These are phyloP conservation scores for Philereme vetulata DNA, from an alignment of 2,888 invertebrate species.

Conservation along the genomic window DNA sequence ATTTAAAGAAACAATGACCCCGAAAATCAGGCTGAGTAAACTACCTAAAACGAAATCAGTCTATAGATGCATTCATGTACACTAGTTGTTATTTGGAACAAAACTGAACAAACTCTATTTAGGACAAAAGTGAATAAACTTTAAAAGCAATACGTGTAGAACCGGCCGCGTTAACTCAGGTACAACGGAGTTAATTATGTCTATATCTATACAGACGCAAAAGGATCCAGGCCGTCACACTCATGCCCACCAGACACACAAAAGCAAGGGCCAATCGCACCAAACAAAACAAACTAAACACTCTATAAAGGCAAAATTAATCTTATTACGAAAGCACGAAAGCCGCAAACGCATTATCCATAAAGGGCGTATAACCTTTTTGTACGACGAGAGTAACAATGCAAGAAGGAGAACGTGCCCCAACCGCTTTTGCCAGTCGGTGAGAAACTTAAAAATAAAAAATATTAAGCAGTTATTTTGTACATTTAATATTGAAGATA, in stretches of 20 bases:
- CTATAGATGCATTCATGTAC: neutral
- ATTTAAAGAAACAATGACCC: neutral
- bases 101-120: neutral
- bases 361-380: slow-evolving; percentile 53
- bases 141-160: slow-evolving; percentile 57
- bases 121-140: slow-evolving; percentile 11
- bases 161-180: slow-evolving; percentile 66
- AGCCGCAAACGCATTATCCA: slow-evolving; percentile 55
- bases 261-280: slow-evolving; percentile 65
- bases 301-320: slow-evolving; percentile 53
- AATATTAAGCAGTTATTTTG: slow-evolving; percentile 41
- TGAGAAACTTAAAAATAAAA: slow-evolving; percentile 60
- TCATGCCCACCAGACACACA: slow-evolving; percentile 77
- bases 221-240: slow-evolving; percentile 80
- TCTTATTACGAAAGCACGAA: slow-evolving; percentile 58
- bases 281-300: slow-evolving; percentile 59
- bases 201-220: slow-evolving; percentile 65
- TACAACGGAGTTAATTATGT: slow-evolving; percentile 77
- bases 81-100: neutral
- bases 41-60: neutral
- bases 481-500: slow-evolving; percentile 12
- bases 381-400: slow-evolving; percentile 54
- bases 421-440: slow-evolving; percentile 74
- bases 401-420: slow-evolving; percentile 79
- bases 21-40: slow-evolving; percentile 1